phyloP scores from a whole-genome alignment of 2,113 vertebrate species.

The Dromaius novaehollandiae region DNA sequence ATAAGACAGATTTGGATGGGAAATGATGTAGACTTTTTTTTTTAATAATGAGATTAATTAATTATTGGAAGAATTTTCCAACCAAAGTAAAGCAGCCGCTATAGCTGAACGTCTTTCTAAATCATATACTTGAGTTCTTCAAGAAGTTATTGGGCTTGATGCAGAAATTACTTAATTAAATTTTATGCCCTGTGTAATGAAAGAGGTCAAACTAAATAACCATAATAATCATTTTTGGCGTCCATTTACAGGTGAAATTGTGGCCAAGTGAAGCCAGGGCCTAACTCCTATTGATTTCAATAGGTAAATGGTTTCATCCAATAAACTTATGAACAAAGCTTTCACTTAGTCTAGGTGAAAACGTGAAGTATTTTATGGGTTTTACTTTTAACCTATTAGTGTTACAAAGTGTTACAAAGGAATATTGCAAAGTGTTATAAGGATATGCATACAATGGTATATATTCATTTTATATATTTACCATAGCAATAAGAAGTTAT shows the following conservation, averaged over 20 bases:
- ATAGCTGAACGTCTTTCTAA: neutral
- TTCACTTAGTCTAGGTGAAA: neutral
- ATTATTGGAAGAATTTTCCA: neutral
- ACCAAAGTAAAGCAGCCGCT: neutral
- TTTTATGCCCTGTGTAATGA: neutral
- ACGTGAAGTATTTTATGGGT: neutral
- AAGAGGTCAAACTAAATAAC: slow-evolving; percentile 10
- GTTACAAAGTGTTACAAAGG: neutral
- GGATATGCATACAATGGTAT: neutral
- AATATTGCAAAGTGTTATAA: neutral
- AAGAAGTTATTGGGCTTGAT: slow-evolving; percentile 30
- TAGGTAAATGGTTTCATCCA: neutral
- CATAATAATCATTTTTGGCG: neutral
- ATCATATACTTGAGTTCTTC: neutral
- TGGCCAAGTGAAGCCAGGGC: neutral
- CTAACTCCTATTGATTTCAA: neutral
- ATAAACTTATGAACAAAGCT: neutral
- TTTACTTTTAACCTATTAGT: neutral
- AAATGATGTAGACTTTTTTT: neutral
- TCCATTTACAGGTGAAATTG: neutral
- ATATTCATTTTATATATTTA: fast-evolving
- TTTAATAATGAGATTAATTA: slow-evolving; percentile 2
- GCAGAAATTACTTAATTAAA: slow-evolving; percentile 48
- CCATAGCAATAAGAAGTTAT: neutral
- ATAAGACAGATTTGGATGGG: neutral